Evolutionary conservation across 2,888 invertebrate genomes (phyloP).

Genomic region (Nematopogon swammerdamellus): DNA sequence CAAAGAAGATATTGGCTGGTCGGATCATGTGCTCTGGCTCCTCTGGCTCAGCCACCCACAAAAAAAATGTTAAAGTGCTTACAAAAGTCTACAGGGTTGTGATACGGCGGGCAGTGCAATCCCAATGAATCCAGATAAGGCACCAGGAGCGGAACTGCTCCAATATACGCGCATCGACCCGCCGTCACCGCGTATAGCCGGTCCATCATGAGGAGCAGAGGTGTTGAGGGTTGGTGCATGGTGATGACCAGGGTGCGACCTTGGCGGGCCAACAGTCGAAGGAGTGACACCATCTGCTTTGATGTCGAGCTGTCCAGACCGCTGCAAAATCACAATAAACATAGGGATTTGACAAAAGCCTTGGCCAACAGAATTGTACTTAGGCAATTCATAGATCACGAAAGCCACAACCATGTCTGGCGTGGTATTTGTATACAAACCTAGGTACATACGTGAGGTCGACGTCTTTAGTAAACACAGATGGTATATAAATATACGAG

Average conservation of each 20-base stretch:
- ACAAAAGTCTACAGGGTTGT: slow-evolving; percentile 91
- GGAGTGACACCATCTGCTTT: slow-evolving; percentile 74
- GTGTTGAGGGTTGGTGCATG: slow-evolving; percentile 89
- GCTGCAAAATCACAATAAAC: slow-evolving; percentile 47
- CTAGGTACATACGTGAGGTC: too few species aligned
- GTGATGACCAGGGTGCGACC: slow-evolving; percentile 86
- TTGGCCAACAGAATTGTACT: too few species aligned
- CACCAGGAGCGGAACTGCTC: slow-evolving; percentile 70
- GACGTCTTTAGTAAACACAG: too few species aligned
- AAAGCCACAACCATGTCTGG: too few species aligned
- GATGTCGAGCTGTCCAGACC: slow-evolving; percentile 80
- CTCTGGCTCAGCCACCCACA: too few species aligned
- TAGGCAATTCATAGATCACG: too few species aligned
- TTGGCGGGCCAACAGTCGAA: slow-evolving; percentile 77
- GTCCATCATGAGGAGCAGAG: slow-evolving; percentile 85
- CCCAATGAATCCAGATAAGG: slow-evolving; percentile 70
- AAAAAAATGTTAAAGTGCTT: too few species aligned
- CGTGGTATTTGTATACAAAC: too few species aligned
- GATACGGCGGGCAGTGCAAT: slow-evolving; percentile 79
- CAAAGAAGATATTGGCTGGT: too few species aligned
- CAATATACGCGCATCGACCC: slow-evolving; percentile 79
- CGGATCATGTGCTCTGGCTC: too few species aligned
- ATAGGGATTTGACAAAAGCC: too few species aligned
- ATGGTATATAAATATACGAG: too few species aligned
- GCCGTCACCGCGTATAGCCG: slow-evolving; percentile 79